Evolutionary conservation across 2,113 vertebrate species (phyloP).

Genomic region (Electrona antarctica): DNA sequence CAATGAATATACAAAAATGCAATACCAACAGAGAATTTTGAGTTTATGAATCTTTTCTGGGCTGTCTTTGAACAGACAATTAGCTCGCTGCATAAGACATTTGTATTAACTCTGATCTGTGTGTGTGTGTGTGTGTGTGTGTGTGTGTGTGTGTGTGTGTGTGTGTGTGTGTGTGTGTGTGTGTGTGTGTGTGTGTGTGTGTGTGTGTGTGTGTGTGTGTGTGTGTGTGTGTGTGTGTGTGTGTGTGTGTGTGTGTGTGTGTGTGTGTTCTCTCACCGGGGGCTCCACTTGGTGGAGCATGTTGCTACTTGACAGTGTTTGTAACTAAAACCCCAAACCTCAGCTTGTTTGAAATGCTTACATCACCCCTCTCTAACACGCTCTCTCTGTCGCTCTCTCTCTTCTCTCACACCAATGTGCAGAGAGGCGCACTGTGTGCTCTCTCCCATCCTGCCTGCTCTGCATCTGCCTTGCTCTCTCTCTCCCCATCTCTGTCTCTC

Average conservation of each 20-base stretch:
- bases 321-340: conserved; percentile 63
- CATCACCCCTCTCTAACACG: conserved; percentile 39
- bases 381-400: background rate
- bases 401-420: background rate
- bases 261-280: background rate
- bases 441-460: background rate
- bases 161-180: no score
- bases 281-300: conserved; percentile 10
- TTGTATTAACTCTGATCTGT: no score
- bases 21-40: no score
- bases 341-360: conserved; percentile 62
- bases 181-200: background rate
- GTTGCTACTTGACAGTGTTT: conserved; percentile 48
- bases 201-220: no score
- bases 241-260: background rate
- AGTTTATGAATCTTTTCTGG: no score
- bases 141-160: background rate
- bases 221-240: no score
- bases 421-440: background rate
- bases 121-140: no score
- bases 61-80: no score
- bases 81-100: no score
- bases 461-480: background rate
- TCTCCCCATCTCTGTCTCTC: conserved; percentile 3
- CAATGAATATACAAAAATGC: no score